These are phyloP conservation scores for Sarcophaga rosellei DNA, from an alignment of 2,888 invertebrate species.

Conservation along the genomic window DNA sequence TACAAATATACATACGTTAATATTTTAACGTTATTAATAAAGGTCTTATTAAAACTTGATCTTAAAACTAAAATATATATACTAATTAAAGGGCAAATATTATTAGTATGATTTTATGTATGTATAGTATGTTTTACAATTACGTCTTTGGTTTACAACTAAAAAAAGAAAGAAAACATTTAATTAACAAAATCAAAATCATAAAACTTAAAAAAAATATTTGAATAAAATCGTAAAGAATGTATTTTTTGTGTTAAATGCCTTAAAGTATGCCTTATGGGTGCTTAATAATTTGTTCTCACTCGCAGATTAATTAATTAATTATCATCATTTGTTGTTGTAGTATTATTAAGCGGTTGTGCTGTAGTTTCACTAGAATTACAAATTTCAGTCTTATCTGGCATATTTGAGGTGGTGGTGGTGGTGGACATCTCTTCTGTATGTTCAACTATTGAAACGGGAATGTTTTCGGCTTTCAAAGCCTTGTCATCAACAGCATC, in stretches of 20 bases:
- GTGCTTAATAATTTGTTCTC: neutral
- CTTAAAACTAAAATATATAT: too few species aligned
- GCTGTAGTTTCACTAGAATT: neutral
- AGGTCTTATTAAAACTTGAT: too few species aligned
- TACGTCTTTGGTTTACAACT: neutral
- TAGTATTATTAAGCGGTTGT: neutral
- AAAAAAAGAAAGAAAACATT: neutral
- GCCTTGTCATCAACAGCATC: too few species aligned
- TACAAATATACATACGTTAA: neutral
- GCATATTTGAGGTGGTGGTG: neutral
- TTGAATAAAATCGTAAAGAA: neutral
- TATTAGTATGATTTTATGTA: neutral
- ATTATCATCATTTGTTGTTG: neutral
- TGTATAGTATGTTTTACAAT: neutral
- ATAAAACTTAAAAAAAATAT: neutral
- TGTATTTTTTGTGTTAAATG: neutral
- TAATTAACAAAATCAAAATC: neutral
- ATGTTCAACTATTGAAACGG: neutral
- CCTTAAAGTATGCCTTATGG: conserved; percentile 11
- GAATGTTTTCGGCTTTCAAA: neutral
- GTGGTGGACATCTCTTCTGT: neutral
- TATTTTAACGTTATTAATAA: too few species aligned
- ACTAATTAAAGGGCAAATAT: neutral
- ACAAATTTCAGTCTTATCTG: conserved; percentile 31
- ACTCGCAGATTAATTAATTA: neutral